phyloP scores from a whole-genome alignment of 2,113 vertebrate species.

The Pyrgilauda ruficollis region DNA sequence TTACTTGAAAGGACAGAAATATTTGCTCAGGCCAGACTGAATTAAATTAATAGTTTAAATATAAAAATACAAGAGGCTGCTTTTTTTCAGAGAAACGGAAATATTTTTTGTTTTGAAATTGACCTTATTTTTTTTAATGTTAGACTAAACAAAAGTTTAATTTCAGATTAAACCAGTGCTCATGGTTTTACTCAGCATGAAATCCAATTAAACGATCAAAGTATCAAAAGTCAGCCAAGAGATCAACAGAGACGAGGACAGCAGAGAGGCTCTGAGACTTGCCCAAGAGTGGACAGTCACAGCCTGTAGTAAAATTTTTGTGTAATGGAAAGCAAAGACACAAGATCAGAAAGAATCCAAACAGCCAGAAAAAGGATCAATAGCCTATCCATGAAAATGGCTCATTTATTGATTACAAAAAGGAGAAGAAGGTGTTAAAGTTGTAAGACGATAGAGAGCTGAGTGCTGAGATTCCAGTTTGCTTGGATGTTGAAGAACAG shows the following conservation, averaged over 20 bases:
- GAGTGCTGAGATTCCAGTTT: background rate
- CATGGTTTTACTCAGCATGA: background rate
- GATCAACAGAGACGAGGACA: slow-evolving; percentile 15
- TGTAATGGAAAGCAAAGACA: background rate
- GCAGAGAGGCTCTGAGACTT: background rate
- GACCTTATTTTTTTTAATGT: background rate
- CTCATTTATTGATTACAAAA: background rate
- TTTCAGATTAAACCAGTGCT: slow-evolving; percentile 21
- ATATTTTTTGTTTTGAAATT: background rate
- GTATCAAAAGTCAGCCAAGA: background rate
- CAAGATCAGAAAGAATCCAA: slow-evolving; percentile 35
- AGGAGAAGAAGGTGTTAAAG: background rate
- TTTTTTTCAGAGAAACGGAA: background rate
- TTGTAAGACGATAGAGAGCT: background rate
- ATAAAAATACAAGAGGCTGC: background rate
- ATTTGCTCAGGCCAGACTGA: background rate
- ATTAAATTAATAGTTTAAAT: slow-evolving; percentile 15
- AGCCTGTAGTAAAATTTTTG: background rate
- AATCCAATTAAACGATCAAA: slow-evolving; percentile 25
- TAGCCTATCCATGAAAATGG: slow-evolving; percentile 8
- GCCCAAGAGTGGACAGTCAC: background rate
- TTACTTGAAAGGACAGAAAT: slow-evolving; percentile 2
- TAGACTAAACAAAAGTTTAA: slow-evolving; percentile 38
- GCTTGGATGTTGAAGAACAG: background rate
- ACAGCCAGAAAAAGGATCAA: slow-evolving; percentile 13